Percentiles rank a stretch among this genome's conserved stretches.
Evolutionary conservation across 2,888 invertebrate genomes (phyloP).

Genomic region (Phytoseiulus persimilis): DNA sequence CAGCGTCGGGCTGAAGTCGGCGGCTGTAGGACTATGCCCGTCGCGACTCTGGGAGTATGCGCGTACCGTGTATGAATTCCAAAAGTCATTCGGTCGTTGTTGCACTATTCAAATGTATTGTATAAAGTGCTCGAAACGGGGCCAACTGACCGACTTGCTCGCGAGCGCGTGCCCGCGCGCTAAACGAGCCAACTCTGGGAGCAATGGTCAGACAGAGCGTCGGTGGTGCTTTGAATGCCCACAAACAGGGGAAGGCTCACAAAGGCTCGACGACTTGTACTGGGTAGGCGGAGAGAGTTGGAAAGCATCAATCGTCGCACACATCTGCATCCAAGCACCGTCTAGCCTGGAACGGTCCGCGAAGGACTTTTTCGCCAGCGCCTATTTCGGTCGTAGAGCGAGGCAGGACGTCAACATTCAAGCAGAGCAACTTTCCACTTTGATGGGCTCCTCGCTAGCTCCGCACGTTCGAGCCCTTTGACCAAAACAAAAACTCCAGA

Average conservation of each 20-base stretch:
- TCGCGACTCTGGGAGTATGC: neutral
- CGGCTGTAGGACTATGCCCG: neutral
- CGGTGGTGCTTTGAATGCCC: neutral
- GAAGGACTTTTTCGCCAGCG: neutral
- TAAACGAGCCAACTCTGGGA: neutral
- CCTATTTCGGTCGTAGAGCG: neutral
- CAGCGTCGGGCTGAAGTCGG: too few species aligned
- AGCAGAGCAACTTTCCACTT: neutral
- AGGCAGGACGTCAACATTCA: neutral
- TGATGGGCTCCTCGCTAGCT: neutral
- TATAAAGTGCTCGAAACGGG: neutral
- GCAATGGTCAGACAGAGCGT: neutral
- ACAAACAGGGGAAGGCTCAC: neutral
- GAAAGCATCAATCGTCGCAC: neutral
- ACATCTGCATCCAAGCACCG: conserved; percentile 5
- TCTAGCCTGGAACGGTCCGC: neutral
- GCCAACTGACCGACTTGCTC: neutral
- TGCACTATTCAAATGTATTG: neutral
- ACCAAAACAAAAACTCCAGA: too few species aligned
- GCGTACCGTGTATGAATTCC: too few species aligned
- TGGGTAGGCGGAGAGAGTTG: neutral
- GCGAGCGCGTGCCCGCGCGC: neutral
- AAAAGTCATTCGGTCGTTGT: neutral
- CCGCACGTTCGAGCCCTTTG: neutral
- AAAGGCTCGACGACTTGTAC: neutral